Conservation (phyloP, 2,113 vertebrate genomes). For the Percopsis transmontana region DNA sequence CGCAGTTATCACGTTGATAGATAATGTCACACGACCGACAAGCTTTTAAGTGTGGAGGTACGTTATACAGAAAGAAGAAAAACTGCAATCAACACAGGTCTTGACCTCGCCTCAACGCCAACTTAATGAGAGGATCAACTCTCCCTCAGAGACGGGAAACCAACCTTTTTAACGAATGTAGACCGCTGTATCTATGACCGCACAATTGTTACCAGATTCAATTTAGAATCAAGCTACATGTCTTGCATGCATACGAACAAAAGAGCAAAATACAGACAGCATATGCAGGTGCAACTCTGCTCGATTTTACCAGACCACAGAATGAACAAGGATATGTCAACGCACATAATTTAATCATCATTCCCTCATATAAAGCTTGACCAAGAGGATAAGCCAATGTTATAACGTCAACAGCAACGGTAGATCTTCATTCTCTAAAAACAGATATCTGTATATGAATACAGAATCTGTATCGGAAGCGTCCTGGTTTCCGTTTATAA, state of each 20-base stretch:
- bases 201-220: slow-evolving; percentile 16
- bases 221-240: slow-evolving; percentile 20
- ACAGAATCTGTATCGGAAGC: too few species aligned
- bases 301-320: not conserved
- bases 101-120: slow-evolving; percentile 51
- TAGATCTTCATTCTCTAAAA: too few species aligned
- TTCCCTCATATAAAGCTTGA: not conserved
- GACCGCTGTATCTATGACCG: slow-evolving; percentile 25
- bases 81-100: slow-evolving; percentile 48
- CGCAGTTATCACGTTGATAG: not conserved
- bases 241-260: not conserved
- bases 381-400: slow-evolving; percentile 23
- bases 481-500: too few species aligned
- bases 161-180: slow-evolving; percentile 22
- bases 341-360: not conserved
- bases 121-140: slow-evolving; percentile 60
- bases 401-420: slow-evolving; percentile 3
- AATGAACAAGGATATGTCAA: not conserved
- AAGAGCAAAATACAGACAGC: not conserved
- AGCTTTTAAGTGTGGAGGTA: not conserved
- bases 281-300: not conserved
- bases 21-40: slow-evolving; percentile 2
- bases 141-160: slow-evolving; percentile 22
- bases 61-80: slow-evolving; percentile 9
- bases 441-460: too few species aligned